Evolutionary conservation across 1,140 invertebrate species (phyloP).

Genomic region (Drosophila tani): DNA sequence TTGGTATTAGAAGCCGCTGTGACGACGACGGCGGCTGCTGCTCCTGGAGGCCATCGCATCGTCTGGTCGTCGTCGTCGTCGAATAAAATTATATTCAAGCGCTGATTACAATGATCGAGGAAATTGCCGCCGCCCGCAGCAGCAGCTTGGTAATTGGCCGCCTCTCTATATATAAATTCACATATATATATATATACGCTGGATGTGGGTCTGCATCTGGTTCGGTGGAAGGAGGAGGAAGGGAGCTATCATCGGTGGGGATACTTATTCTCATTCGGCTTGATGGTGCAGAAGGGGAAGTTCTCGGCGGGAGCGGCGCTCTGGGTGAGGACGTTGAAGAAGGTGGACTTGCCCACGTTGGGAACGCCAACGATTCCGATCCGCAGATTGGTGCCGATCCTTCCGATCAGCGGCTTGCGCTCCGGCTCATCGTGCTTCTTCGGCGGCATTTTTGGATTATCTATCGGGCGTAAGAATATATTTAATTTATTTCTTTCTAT

Average conservation of each 20-base stretch:
- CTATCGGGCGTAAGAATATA: slow-evolving; percentile 15
- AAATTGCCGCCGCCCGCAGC: slow-evolving; percentile 44
- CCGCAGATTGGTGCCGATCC: slow-evolving; percentile 98
- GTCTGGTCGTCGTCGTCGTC: slow-evolving; percentile 27
- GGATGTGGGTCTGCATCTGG: slow-evolving; percentile 16
- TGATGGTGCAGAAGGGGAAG: slow-evolving; percentile 99
- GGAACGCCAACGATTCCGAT: slow-evolving; percentile 96
- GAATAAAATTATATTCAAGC: slow-evolving; percentile 57
- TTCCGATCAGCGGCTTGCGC: slow-evolving; percentile 96
- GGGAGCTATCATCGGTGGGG: slow-evolving; percentile 61
- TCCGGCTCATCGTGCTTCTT: slow-evolving; percentile 97
- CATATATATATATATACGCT: slow-evolving; percentile 16
- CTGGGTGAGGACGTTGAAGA: slow-evolving; percentile 99
- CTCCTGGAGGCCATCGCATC: slow-evolving; percentile 43
- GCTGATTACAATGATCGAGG: slow-evolving; percentile 62
- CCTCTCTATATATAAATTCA: slow-evolving; percentile 20
- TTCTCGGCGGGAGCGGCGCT: slow-evolving; percentile 98
- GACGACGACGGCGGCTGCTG: slow-evolving; percentile 9
- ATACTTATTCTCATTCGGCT: slow-evolving; percentile 99
- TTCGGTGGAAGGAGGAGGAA: slow-evolving; percentile 36
- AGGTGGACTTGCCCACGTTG: slow-evolving; percentile 99
- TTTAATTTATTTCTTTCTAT: slow-evolving; percentile 26
- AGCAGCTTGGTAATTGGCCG: slow-evolving; percentile 17
- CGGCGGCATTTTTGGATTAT: slow-evolving; percentile 90
- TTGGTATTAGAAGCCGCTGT: slow-evolving; percentile 56